Evolutionary conservation across 2,113 vertebrate genomes (phyloP).

Genomic region (Aspiorhynchus laticeps): DNA sequence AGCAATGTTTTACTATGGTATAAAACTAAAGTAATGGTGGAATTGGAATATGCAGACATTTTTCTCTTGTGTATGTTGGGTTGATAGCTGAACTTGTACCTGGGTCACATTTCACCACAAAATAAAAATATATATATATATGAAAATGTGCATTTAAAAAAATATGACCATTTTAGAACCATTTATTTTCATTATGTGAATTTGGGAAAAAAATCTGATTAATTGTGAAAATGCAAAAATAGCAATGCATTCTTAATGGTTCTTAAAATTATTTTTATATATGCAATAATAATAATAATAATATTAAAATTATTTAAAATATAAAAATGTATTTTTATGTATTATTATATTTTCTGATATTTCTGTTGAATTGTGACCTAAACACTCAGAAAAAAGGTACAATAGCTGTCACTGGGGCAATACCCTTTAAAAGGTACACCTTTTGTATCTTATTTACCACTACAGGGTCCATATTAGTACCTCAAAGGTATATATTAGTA

Average conservation of each 20-base stretch:
- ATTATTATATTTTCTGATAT: not conserved
- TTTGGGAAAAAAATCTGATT: not conserved
- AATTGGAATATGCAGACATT: not conserved
- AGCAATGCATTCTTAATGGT: not conserved
- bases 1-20: not conserved
- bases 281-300: too few relatives aligned
- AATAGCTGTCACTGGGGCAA: not conserved
- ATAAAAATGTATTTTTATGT: not conserved
- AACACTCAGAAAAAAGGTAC: not conserved
- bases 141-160: not conserved
- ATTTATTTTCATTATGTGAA: not conserved
- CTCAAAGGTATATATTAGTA: too few relatives aligned
- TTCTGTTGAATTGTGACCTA: not conserved
- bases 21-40: slow-evolving; percentile 1
- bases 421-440: too few relatives aligned
- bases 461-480: too few relatives aligned
- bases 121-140: not conserved
- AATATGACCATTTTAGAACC: not conserved
- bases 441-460: too few relatives aligned
- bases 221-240: not conserved
- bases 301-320: not conserved
- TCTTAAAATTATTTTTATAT: not conserved
- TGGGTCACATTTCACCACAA: not conserved
- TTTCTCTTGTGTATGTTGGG: not conserved
- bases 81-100: not conserved